Percentiles rank a stretch among this genome's conserved stretches.
Conservation (phyloP, 2,888 invertebrate species). For the Ochropleura plecta region DNA sequence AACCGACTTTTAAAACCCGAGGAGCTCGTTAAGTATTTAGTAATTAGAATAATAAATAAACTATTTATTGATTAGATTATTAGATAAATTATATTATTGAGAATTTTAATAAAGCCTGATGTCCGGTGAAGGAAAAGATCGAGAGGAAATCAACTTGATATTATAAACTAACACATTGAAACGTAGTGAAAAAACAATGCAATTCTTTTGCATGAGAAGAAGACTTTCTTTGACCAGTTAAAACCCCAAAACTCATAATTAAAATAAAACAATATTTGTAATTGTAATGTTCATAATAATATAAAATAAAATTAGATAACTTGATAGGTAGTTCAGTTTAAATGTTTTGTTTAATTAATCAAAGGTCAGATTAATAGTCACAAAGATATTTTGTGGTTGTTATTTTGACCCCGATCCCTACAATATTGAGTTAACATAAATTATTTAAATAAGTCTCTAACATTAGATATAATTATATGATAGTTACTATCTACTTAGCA, state of each 20-base stretch:
- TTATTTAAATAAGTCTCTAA: constrained; percentile 55
- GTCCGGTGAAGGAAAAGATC: background rate
- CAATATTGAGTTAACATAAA: constrained; percentile 43
- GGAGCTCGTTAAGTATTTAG: too few species aligned
- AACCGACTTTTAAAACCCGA: background rate
- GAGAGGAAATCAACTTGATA: background rate
- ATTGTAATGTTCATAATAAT: constrained; percentile 10
- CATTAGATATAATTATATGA: background rate
- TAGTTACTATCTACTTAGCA: constrained; percentile 40
- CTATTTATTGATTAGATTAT: too few species aligned
- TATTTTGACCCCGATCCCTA: constrained; percentile 66
- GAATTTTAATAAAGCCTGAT: too few species aligned
- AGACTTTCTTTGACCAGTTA: background rate
- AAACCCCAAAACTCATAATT: background rate
- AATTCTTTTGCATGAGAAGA: too few species aligned
- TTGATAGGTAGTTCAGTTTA: constrained; percentile 29
- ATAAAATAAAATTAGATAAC: constrained; percentile 22
- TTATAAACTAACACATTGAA: too few species aligned
- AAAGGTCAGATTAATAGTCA: constrained; percentile 65
- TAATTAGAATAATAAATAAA: too few species aligned
- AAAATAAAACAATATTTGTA: constrained; percentile 1
- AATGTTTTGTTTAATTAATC: constrained; percentile 56
- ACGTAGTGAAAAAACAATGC: too few species aligned
- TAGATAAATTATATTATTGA: too few species aligned
- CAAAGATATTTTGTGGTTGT: constrained; percentile 63